Evolutionary conservation across 1,140 invertebrate species (phyloP).

Genomic region (Hyposmocoma kahamanoa): DNA sequence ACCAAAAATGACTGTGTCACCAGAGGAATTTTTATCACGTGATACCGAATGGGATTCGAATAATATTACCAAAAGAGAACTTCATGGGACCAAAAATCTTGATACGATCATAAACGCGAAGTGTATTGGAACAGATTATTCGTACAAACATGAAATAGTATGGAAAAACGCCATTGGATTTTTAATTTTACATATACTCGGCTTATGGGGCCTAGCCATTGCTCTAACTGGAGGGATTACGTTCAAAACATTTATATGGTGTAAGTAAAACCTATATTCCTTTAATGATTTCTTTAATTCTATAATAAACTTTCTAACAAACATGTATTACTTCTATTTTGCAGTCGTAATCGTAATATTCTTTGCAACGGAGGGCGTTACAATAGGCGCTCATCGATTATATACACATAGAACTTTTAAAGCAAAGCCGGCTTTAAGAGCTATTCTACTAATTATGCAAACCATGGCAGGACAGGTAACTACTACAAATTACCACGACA

Average conservation of each 20-base stretch:
- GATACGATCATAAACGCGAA: neutral
- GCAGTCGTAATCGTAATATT: slow-evolving; percentile 29
- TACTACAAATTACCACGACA: no score
- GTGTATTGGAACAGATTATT: slow-evolving; percentile 43
- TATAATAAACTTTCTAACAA: neutral
- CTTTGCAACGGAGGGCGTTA: slow-evolving; percentile 38
- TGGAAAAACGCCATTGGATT: slow-evolving; percentile 57
- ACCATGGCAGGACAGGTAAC: slow-evolving; percentile 66
- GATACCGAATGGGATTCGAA: no score
- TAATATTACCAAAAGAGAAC: neutral
- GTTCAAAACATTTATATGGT: slow-evolving; percentile 12
- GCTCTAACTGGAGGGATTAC: slow-evolving; percentile 9
- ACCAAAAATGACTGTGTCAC: slow-evolving; percentile 7
- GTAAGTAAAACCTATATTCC: slow-evolving; percentile 11
- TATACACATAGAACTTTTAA: slow-evolving; percentile 67
- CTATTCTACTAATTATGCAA: slow-evolving; percentile 44
- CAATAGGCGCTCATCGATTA: slow-evolving; percentile 60
- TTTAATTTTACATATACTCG: slow-evolving; percentile 38
- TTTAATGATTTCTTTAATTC: neutral
- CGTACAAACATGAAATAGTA: slow-evolving; percentile 47
- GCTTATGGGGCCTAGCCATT: slow-evolving; percentile 30
- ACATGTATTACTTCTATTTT: slow-evolving; percentile 3
- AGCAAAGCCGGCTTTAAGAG: slow-evolving; percentile 33
- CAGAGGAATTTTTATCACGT: no score
- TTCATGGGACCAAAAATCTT: neutral